A percentile compares a stretch with the other conserved stretches of the same genome.
phyloP scores from a whole-genome alignment of 1,140 invertebrate species.

The Drosophila parvula region DNA sequence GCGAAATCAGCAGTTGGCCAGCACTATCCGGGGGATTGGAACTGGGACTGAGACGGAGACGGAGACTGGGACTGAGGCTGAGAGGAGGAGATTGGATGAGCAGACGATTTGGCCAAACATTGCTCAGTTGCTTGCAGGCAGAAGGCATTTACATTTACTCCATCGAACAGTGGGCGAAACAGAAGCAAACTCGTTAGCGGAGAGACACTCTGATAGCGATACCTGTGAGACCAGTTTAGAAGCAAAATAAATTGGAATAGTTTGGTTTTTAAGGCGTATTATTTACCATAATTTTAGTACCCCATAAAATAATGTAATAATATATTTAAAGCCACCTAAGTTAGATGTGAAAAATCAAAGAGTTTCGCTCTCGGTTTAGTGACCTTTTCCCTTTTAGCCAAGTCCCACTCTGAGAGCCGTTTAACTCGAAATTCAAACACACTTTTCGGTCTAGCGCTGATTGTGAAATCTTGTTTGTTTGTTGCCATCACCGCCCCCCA shows the following conservation, averaged over 20 bases:
- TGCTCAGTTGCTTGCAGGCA: slow-evolving; percentile 44
- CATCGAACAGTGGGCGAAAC: slow-evolving; percentile 14
- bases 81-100: not conserved
- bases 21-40: not conserved
- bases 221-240: not conserved
- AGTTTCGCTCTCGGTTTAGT: too few relatives aligned
- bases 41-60: not conserved
- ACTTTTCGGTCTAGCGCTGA: slow-evolving; percentile 72
- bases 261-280: slow-evolving; percentile 1
- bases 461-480: slow-evolving; percentile 80
- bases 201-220: slow-evolving; percentile 16
- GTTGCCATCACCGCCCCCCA: slow-evolving; percentile 31
- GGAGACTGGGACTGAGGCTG: not conserved
- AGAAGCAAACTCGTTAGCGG: slow-evolving; percentile 30
- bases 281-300: too few relatives aligned
- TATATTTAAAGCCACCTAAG: too few relatives aligned
- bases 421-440: slow-evolving; percentile 72
- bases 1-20: slow-evolving; percentile 58
- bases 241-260: slow-evolving; percentile 8
- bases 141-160: slow-evolving; percentile 61
- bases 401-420: slow-evolving; percentile 17
- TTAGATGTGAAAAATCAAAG: too few relatives aligned
- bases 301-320: too few relatives aligned
- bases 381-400: too few relatives aligned
- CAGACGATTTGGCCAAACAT: slow-evolving; percentile 60